Percentiles rank a stretch among this genome's conserved stretches.
These are phyloP conservation scores for Trichomycterus rosablanca DNA, from an alignment of 2,113 vertebrate genomes.

Conservation along the genomic window DNA sequence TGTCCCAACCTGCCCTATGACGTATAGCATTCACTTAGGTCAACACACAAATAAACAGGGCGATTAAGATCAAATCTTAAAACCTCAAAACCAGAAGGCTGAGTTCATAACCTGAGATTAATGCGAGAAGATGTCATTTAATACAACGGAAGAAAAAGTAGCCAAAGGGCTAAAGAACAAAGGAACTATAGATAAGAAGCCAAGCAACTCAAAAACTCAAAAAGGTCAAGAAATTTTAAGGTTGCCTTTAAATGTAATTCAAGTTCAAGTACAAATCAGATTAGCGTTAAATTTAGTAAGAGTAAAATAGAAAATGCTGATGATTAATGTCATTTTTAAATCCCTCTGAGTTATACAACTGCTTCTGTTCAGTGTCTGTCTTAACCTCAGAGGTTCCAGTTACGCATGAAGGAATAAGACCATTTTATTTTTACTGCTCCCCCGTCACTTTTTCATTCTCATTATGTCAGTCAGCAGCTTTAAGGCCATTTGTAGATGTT, in stretches of 20 bases:
- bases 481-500: background rate
- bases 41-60: no score
- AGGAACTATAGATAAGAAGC: background rate
- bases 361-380: background rate
- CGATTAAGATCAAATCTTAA: no score
- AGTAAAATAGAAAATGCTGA: no score
- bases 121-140: background rate
- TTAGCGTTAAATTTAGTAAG: no score
- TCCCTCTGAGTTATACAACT: background rate
- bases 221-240: background rate
- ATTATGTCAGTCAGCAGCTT: background rate
- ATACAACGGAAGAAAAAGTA: background rate
- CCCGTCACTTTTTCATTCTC: background rate
- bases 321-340: no score
- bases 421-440: background rate
- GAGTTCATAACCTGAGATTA: background rate
- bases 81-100: background rate
- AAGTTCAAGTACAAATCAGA: no score
- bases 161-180: background rate
- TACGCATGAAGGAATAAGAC: background rate
- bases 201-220: background rate
- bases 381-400: background rate
- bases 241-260: background rate
- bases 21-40: no score
- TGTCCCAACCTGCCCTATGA: no score